Percentiles rank a stretch among this genome's conserved stretches.
These are phyloP conservation scores for Andrena haemorrhoa DNA, from an alignment of 2,888 invertebrate species.

Conservation along the genomic window DNA sequence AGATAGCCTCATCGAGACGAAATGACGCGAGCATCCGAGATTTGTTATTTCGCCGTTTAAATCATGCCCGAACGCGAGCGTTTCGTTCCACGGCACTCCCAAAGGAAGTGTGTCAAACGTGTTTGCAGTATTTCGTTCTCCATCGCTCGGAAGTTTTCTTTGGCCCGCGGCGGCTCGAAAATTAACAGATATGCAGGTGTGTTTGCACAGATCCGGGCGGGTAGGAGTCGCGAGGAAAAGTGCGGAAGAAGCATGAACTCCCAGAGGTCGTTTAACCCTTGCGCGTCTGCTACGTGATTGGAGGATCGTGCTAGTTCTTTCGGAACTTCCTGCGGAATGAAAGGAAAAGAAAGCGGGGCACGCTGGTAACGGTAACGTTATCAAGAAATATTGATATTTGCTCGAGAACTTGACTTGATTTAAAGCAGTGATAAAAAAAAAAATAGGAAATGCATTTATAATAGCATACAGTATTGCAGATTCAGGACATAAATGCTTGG, in stretches of 20 bases:
- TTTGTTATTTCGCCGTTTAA: background rate
- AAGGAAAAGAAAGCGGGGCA: background rate
- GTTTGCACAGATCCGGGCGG: constrained; percentile 41
- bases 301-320: background rate
- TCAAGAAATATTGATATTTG: too few species aligned
- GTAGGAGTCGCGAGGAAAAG: constrained; percentile 31
- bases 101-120: constrained; percentile 44
- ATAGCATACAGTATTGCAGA: too few species aligned
- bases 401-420: too few species aligned
- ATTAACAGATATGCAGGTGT: constrained; percentile 54
- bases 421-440: too few species aligned
- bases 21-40: background rate
- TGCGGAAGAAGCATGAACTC: constrained; percentile 13
- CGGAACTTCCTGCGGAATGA: background rate
- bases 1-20: too few species aligned
- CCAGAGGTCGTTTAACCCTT: constrained; percentile 22
- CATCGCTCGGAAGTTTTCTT: constrained; percentile 49
- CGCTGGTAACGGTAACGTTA: too few species aligned
- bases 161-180: constrained; percentile 43
- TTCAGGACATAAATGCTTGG: too few species aligned
- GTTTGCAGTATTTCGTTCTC: constrained; percentile 47
- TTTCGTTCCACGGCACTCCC: background rate
- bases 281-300: constrained; percentile 10
- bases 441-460: too few species aligned
- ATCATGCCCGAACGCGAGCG: constrained; percentile 1